Evolutionary conservation across 2,888 invertebrate genomes (phyloP).

Genomic region (Trissolcus brochymenae): DNA sequence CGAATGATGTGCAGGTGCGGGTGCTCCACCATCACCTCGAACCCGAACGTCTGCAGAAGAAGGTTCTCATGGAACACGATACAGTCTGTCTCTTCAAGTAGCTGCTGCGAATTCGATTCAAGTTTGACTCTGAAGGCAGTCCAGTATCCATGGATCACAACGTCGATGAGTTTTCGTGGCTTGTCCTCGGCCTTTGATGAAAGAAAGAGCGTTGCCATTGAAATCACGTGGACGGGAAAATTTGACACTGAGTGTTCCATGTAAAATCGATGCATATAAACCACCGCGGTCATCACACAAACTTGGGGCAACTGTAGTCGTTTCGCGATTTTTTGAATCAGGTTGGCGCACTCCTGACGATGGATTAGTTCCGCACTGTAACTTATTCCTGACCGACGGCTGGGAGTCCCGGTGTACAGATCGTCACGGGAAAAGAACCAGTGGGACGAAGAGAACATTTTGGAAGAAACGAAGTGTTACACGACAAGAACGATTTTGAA

Average conservation of each 20-base stretch:
- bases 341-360: no score
- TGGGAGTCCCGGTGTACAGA: no score
- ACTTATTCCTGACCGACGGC: no score
- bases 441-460: no score
- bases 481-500: no score
- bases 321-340: no score
- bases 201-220: conserved; percentile 95
- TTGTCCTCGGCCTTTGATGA: conserved; percentile 99
- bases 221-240: conserved; percentile 95
- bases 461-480: no score
- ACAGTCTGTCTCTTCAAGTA: conserved; percentile 90
- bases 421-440: no score
- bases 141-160: conserved; percentile 92
- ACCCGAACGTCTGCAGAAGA: conserved; percentile 96
- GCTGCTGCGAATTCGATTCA: conserved; percentile 86
- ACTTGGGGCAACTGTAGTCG: conserved; percentile 79
- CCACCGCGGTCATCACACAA: conserved; percentile 99
- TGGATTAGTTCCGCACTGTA: no score
- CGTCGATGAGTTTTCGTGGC: conserved; percentile 97
- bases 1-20: conserved; percentile 87
- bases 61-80: conserved; percentile 98
- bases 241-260: conserved; percentile 97
- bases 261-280: conserved; percentile 99
- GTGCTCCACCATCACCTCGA: conserved; percentile 98
- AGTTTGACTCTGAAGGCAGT: conserved; percentile 81